Evolutionary conservation across 2,797 vertebrate genomes (phyloP), one percentile per base, ranked within the genome.

Genomic region (Dipus sagitta): DNA sequence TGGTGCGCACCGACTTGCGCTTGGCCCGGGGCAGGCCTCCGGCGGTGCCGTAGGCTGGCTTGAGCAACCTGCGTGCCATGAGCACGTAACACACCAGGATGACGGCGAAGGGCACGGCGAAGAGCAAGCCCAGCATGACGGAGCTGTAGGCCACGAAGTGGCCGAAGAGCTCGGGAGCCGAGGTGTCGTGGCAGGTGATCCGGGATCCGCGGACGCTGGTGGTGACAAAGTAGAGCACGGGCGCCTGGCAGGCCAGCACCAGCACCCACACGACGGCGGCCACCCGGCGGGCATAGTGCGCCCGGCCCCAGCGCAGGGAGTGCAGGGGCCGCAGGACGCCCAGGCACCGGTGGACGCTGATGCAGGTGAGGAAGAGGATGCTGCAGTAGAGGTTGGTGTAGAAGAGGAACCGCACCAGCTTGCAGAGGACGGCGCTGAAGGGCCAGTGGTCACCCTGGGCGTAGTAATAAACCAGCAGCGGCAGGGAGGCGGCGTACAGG

Each of bases 341-440:
- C 84, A 99, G 89, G 94, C 99, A 99, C 0, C 99, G 98, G 78
- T 99, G 99, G 84, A 99, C 86, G 92, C 99, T 99, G 98, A 99
- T 99, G 92, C 99, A 99, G 88, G 99, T 99, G 95, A 99, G 98
- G 98, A 99, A 99, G 26, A 99, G 98, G 97, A 99, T 99, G 98
- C 97, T 99, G 98, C 99, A 99, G 62, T 99, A 99, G 68, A 99
- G 98, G 97, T 99, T 99, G 96, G 99, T 98, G 96, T 99, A 99
- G 97, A 99, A 99, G 62, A 99, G 98, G 98, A 99, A 99, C 93
- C 99, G 99, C n/a, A 99, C 99, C 21, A 99, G 95, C 97, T 99
- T 99, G 96, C 99, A 99, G 95, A 99, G 89, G 3, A 97, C 97
- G 21, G 98, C 98, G 0, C 98, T 97, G 97, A 99, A 99, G 8